Conservation (phyloP, 2,113 vertebrate species). For the Cyanoramphus novaezelandiae region DNA sequence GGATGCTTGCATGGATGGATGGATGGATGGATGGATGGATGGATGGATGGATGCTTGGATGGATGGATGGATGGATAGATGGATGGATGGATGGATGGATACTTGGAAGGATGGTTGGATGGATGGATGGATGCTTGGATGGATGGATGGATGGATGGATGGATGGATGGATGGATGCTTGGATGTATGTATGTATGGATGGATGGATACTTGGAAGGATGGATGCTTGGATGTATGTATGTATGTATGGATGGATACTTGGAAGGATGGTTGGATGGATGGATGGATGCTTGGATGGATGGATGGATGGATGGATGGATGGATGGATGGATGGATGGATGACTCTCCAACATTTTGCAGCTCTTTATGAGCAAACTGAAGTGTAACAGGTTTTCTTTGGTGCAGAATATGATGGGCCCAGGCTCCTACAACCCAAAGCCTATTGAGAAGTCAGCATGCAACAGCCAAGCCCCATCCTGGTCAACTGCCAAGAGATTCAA, state of each 20-base stretch:
- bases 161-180: not conserved
- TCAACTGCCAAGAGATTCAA: conserved; percentile 62
- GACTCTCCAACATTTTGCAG: not conserved
- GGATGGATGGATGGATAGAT: no score
- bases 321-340: not conserved
- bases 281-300: no score
- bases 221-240: not conserved
- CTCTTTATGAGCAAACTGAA: not conserved
- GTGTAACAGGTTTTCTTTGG: not conserved
- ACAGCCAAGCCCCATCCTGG: conserved; percentile 64
- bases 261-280: no score
- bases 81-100: no score
- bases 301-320: not conserved
- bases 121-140: not conserved
- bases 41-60: not conserved
- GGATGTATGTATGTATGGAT: no score
- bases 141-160: no score
- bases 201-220: not conserved
- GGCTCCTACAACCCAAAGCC: conserved; percentile 60
- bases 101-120: no score
- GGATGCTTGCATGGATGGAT: no score
- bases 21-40: not conserved
- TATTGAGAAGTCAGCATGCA: not conserved
- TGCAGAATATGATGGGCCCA: conserved; percentile 56
- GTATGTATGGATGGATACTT: no score